Conservation (phyloP, 1,140 invertebrate genomes). For the Drosophila tropicalis region DNA sequence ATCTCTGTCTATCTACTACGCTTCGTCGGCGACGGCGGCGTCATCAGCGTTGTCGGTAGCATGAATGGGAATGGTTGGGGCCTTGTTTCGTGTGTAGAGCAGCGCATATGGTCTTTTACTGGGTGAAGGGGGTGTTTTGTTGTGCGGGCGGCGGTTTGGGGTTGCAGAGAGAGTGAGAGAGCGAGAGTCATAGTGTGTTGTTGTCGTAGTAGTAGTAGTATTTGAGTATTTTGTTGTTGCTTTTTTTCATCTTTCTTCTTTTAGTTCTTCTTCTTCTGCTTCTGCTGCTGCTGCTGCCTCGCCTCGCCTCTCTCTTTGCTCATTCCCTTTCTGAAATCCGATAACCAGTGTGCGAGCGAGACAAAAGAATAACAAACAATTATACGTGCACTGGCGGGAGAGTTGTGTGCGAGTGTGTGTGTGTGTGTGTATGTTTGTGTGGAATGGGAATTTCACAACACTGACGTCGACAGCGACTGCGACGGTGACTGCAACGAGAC, state of each 20-base stretch:
- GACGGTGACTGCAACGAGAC: constrained; percentile 27
- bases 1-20: constrained; percentile 65
- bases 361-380: constrained; percentile 81
- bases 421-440: constrained; percentile 39
- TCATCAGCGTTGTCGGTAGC: constrained; percentile 20
- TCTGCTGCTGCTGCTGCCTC: constrained; percentile 41
- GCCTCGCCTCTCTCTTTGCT: background rate
- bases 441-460: constrained; percentile 73
- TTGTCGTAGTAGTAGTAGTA: constrained; percentile 76
- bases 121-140: constrained; percentile 1
- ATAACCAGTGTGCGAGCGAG: constrained; percentile 77
- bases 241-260: constrained; percentile 23
- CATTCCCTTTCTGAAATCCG: constrained; percentile 67
- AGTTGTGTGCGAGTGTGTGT: constrained; percentile 41
- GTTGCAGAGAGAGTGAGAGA: background rate
- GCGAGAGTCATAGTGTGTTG: constrained; percentile 47
- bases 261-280: constrained; percentile 38
- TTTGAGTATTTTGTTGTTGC: constrained; percentile 60
- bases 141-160: constrained; percentile 5
- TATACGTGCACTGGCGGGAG: constrained; percentile 50
- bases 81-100: constrained; percentile 6
- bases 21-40: constrained; percentile 16
- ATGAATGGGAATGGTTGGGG: constrained; percentile 77
- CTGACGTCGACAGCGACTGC: constrained; percentile 15
- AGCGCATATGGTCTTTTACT: background rate